Base-by-base conservation (phyloP, 2,797 vertebrate genomes). In the Morus bassanus region DNA sequence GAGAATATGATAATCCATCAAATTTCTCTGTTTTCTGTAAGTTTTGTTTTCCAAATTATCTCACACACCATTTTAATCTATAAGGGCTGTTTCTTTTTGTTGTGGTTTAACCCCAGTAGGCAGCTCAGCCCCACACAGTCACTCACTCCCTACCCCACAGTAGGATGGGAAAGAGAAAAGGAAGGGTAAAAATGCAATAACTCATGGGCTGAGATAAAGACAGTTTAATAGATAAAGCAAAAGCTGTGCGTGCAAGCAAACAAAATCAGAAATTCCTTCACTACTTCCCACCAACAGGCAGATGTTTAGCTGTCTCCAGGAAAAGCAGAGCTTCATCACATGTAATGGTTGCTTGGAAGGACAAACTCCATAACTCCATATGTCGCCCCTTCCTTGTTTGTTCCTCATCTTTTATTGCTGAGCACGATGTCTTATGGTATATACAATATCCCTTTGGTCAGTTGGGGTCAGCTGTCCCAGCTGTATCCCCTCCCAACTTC, bases 361-460 rank as follows among this genome's bases (percentile, higher is more conserved):
- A 68, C 4, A 59, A 68, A 24, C 1, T 2, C 1, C 10, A 7
- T 43, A 9, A 33, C 5, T 60, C 5, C 0, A 0, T 41, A 18
- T 24, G 1, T 35, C 7, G 2, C 1, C 4, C 2, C 6, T 35
- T 43, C 13, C 19, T 56, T 18, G 4, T 30, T 41, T 27, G 39
- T 30, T 22, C 31, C 19, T 24, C 14, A 51, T 6, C 3, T 90
- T 75, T 67, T 8, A 9, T 33, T 23, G 2, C 46, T 35, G 18
- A n/a, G 7, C 22, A 27, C 9, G 18, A 18, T 1, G 2, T 24
- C 21, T 4, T 30, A 41, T 11, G 6, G 16, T 19, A 16, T 25
- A 39, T 39, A 39, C 37, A 39, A 39, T 64, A 35, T 10, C 33
- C 22, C 21, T 81, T 11, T 24, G 24, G 5, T 69, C 59, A 28